Base-by-base conservation (phyloP, 2,888 invertebrate species). In the Drosophila mayaguana region DNA sequence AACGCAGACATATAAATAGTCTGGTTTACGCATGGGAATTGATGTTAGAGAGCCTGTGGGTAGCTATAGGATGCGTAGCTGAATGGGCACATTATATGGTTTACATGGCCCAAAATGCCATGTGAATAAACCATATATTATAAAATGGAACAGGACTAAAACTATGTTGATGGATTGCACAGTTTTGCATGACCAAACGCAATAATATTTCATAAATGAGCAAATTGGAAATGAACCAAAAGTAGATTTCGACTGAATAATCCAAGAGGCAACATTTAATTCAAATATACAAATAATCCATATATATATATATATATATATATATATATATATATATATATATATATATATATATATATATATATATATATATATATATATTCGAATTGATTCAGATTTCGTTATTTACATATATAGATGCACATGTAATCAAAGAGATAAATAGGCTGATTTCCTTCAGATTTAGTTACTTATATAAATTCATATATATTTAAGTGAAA, bases 11-110 rank as follows among this genome's bases (percentile, higher is more conserved):
- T 54, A 73, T 67, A 83, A 83, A 73, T 77, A 77, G 76, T 77
- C 73, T 73, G 77, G 73, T 46, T 66, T 83, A 86, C 83, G 83
- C 84, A 81, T 77, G 84, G 87, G 87, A 86, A 86, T 83, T 77
- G 75, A 72, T 73, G 65, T 65, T 42, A 16, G 38, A 53, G 53
- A 55, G 71, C 65, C 63, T 59, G 68, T 32, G 54, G 70, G 60
- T 51, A 40, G 46, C 36, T 40, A 48, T 50, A 60, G 71, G 61
- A 64, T 75, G 75, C 54, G 71, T 61, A 83, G 72, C 80, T 65
- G 59, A 66, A 76, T 71, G 63, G 70, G 63, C 63, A 71, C 56
- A 76, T 79, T 67, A 75, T 78, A 69, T 69, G 69, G 65, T 59
- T 55, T 78, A 46, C 51, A 50, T 60, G 46, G 25, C 46, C 48